Evolutionary conservation across 2,888 invertebrate species (phyloP).

Genomic region (Euproctis similis): DNA sequence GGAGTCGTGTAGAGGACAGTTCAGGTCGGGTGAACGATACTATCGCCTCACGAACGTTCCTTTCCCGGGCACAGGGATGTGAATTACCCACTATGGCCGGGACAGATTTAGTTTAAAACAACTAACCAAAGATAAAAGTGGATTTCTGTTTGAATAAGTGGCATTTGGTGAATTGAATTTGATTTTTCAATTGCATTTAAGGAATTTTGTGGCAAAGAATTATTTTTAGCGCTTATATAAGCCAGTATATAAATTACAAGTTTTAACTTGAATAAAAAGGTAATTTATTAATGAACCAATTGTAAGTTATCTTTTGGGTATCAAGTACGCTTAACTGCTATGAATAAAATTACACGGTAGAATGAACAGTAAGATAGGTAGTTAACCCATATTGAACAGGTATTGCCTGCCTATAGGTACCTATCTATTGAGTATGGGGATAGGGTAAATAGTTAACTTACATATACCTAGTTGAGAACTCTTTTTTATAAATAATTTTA

Average conservation of each 20-base stretch:
- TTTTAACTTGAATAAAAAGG: too few relatives aligned
- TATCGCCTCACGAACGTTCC: conserved; percentile 45
- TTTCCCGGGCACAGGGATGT: conserved; percentile 9
- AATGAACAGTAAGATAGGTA: neutral
- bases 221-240: too few relatives aligned
- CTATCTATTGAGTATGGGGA: too few relatives aligned
- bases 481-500: too few relatives aligned
- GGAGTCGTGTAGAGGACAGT: conserved; percentile 37
- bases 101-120: neutral
- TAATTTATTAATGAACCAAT: too few relatives aligned
- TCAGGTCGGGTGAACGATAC: conserved; percentile 58
- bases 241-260: too few relatives aligned
- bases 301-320: too few relatives aligned
- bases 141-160: neutral
- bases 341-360: conserved; percentile 1
- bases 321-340: neutral
- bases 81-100: conserved; percentile 7
- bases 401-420: neutral
- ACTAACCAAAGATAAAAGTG: neutral
- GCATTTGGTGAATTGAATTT: neutral
- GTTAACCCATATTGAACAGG: too few relatives aligned
- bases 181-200: too few relatives aligned
- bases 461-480: too few relatives aligned
- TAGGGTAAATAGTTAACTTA: too few relatives aligned
- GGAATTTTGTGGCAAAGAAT: too few relatives aligned